Percentiles rank a stretch among this genome's conserved stretches.
Conservation (phyloP, 2,888 invertebrate genomes). For the Mimachlamys varia region DNA sequence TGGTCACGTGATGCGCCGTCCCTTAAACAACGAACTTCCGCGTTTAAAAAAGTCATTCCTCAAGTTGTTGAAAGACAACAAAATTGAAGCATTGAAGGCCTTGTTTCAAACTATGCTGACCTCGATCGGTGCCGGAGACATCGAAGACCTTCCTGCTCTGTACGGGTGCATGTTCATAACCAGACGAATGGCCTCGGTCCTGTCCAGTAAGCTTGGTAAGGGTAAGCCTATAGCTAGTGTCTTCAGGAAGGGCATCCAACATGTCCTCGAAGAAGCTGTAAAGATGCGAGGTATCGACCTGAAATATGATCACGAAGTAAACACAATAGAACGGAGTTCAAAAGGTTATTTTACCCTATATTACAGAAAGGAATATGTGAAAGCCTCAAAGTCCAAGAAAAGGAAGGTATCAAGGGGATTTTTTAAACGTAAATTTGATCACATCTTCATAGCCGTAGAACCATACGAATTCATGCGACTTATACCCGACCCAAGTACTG, state of each 20-base stretch:
- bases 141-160: not conserved
- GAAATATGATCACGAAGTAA: not conserved
- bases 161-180: not conserved
- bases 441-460: not conserved
- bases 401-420: not conserved
- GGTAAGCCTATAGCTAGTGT: not conserved
- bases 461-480: not conserved
- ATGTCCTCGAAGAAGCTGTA: not conserved
- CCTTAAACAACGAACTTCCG: not conserved
- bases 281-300: not conserved
- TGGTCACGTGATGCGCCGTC: not conserved
- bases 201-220: not conserved
- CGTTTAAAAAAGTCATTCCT: not conserved
- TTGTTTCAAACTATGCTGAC: not conserved
- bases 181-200: not conserved
- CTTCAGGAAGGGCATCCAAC: not conserved
- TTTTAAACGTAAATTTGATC: constrained; percentile 16
- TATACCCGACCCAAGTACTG: not conserved
- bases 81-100: not conserved
- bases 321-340: not conserved
- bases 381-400: not conserved
- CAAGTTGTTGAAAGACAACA: not conserved
- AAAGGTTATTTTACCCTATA: not conserved
- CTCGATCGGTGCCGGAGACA: not conserved
- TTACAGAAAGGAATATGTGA: not conserved